phyloP scores from a whole-genome alignment of 2,113 vertebrate species.

The Madoqua kirkii region DNA sequence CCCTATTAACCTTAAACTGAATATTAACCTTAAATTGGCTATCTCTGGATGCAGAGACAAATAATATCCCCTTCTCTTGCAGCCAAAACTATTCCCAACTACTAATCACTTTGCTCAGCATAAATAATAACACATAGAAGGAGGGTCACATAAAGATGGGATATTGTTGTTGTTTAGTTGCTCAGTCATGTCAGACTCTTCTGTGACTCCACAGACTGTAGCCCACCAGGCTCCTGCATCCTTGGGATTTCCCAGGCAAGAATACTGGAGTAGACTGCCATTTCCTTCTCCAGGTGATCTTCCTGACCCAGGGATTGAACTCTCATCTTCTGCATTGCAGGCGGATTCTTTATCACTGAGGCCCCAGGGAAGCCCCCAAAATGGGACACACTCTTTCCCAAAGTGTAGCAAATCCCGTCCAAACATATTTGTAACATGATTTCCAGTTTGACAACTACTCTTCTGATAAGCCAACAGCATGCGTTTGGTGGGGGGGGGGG shows the following conservation, averaged over 20 bases:
- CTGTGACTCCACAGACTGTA: not conserved
- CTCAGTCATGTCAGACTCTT: not conserved
- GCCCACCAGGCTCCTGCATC: not conserved
- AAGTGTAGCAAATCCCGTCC: not conserved
- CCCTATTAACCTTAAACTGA: not conserved
- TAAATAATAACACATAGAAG: not conserved
- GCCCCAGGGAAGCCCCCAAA: not conserved
- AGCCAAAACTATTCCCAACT: not conserved
- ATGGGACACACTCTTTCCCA: not conserved
- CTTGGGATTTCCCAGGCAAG: not conserved
- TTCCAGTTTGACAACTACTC: not conserved
- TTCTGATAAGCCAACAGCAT: not conserved
- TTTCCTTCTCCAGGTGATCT: not conserved
- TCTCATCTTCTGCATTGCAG: not conserved
- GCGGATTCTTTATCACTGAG: not conserved
- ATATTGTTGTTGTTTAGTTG: not conserved
- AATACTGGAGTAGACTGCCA: not conserved
- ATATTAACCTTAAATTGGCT: not conserved
- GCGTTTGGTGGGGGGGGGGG: too few relatives aligned
- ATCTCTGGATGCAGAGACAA: not conserved
- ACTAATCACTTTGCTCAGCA: not conserved
- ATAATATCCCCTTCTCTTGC: not conserved
- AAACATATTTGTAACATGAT: not conserved
- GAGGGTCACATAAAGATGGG: not conserved
- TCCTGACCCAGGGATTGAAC: not conserved